Evolutionary conservation across 1,140 invertebrate species (phyloP), one percentile per base, ranked within the genome.

Genomic region (Saxidomus purpurata): DNA sequence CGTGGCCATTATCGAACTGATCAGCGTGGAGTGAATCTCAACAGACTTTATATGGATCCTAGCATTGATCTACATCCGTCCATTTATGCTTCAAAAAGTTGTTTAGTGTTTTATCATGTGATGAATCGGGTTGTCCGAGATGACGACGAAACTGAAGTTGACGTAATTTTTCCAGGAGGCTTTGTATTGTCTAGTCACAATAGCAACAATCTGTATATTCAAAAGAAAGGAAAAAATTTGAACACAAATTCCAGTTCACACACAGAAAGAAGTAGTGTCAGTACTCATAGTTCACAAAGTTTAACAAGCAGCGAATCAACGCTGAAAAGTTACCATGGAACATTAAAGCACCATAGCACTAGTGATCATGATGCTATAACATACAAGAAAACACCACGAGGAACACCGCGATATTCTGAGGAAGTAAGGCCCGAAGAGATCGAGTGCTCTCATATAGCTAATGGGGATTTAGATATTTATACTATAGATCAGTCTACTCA

Each of bases 1-100:
- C 96, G 97, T 76, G 98, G 98, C 8, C 98, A 98, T 95, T 99
- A 99, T 95, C 96, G 98, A 49, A 98, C 98, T 55, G 98, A 99
- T 95, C 98, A 98, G 0, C 96, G 97, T 84, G 96, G 96, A 2
- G 94, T 96, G 40, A 96, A 96, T 92, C 90, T 96, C 8, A 96
- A 96, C 77, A 90, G 96, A 15, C 90, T 96, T 36, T 96, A 96
- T 83, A 82, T 95, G n/a, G 95, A 96, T 85, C 96, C 96, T 0
- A 93, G 92, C 79, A 92, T 94, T 83, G 69, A 90, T 4, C 90
- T 93, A 15, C 95, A 96, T 89, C 96, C 96, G n/a, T 93, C 95
- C 22, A 96, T 96, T 11, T 96, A 96, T 92, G 96, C 95, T 36
- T 93, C 94, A 11, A 96, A 96, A 92, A 95, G 94, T 91, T 74